A percentile compares a stretch with the other conserved stretches of the same genome.
Conservation (phyloP, 2,888 invertebrate genomes). For the Dicranocentrus wangi region DNA sequence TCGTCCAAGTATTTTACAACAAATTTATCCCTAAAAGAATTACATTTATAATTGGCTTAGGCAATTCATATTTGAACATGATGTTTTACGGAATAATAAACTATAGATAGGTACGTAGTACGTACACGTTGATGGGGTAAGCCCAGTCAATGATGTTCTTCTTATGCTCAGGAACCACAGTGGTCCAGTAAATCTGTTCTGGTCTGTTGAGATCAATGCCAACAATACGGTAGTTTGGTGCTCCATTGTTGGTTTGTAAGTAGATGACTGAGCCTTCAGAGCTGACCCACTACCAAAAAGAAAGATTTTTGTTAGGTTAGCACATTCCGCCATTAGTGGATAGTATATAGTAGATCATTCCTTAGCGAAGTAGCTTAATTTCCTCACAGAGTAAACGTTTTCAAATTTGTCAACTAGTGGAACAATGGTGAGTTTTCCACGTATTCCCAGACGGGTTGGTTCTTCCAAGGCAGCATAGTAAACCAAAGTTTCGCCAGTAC, state of each 20-base stretch:
- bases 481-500: slow-evolving; percentile 88
- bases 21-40: slow-evolving; percentile 80
- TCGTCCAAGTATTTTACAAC: slow-evolving; percentile 92
- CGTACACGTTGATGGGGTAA: slow-evolving; percentile 81
- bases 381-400: slow-evolving; percentile 92
- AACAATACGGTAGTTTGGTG: slow-evolving; percentile 92
- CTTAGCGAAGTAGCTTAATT: too few species aligned
- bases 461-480: too few species aligned
- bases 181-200: slow-evolving; percentile 85
- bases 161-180: slow-evolving; percentile 87
- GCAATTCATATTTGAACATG: too few species aligned
- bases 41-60: too few species aligned
- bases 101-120: too few species aligned
- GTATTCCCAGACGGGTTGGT: slow-evolving; percentile 78
- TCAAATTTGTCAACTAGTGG: slow-evolving; percentile 91
- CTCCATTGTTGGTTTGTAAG: slow-evolving; percentile 93
- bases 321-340: too few species aligned
- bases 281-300: slow-evolving; percentile 84
- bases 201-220: slow-evolving; percentile 85
- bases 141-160: slow-evolving; percentile 93
- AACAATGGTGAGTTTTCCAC: slow-evolving; percentile 77
- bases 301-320: too few species aligned
- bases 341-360: too few species aligned
- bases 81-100: too few species aligned
- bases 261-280: slow-evolving; percentile 83